These are phyloP conservation scores for Homalodisca vitripennis DNA, from an alignment of 1,140 invertebrate genomes.

Conservation along the genomic window DNA sequence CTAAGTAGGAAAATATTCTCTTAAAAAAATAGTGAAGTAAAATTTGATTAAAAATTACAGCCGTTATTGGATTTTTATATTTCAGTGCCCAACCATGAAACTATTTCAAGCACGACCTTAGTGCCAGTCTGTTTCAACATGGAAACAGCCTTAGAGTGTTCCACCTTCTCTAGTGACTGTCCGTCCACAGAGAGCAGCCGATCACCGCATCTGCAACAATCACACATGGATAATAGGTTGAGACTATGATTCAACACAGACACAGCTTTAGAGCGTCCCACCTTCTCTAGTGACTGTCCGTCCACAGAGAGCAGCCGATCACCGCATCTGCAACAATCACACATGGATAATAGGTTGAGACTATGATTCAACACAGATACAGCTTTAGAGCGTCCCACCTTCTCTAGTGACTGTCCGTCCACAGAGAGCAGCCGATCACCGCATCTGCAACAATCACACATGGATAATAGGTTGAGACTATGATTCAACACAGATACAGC, in stretches of 20 bases:
- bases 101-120: constrained; percentile 9
- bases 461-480: too few species aligned
- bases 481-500: neutral
- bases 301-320: constrained; percentile 2
- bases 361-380: neutral
- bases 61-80: too few species aligned
- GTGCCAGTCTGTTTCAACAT: constrained; percentile 20
- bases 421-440: neutral
- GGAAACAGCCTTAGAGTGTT: constrained; percentile 15
- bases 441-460: neutral
- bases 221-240: neutral
- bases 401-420: constrained; percentile 17
- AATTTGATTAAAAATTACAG: too few species aligned
- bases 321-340: neutral
- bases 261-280: neutral
- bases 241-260: neutral
- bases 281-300: constrained; percentile 17
- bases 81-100: constrained; percentile 16
- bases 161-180: constrained; percentile 19
- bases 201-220: neutral
- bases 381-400: neutral
- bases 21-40: too few species aligned
- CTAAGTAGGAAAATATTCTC: too few species aligned
- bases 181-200: constrained; percentile 14
- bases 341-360: too few species aligned